Evolutionary conservation across 2,888 invertebrate species (phyloP).

Genomic region (Copidosoma aretas): DNA sequence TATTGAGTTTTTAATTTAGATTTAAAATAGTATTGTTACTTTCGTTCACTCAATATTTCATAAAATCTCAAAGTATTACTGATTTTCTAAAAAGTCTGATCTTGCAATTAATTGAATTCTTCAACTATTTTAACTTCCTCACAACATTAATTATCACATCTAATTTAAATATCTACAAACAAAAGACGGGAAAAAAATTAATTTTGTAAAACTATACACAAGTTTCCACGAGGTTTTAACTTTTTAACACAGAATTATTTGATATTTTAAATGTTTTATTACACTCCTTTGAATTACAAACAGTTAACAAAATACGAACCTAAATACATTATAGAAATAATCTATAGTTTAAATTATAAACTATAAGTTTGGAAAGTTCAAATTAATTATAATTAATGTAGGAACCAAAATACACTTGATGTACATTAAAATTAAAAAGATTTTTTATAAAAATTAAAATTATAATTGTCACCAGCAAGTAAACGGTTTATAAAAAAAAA

Average conservation of each 20-base stretch:
- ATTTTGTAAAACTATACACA: neutral
- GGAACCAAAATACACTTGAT: conserved; percentile 13
- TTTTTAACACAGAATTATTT: too few relatives aligned
- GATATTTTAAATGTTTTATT: neutral
- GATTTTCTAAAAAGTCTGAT: too few relatives aligned
- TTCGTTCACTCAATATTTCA: too few relatives aligned
- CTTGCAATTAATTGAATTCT: too few relatives aligned
- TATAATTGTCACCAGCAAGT: neutral
- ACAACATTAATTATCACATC: too few relatives aligned
- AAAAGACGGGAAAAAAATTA: neutral
- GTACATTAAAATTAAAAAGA: neutral
- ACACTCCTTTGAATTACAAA: neutral
- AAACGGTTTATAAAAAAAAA: neutral
- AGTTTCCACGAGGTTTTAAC: too few relatives aligned
- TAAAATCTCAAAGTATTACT: too few relatives aligned
- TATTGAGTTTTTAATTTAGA: too few relatives aligned
- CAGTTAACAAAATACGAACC: neutral
- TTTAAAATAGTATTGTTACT: too few relatives aligned
- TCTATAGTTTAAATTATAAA: neutral
- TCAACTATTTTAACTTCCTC: too few relatives aligned
- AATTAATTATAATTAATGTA: neutral
- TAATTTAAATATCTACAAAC: too few relatives aligned
- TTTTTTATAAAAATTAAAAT: conserved; percentile 9
- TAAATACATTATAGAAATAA: neutral
- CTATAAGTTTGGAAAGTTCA: neutral